Conservation (phyloP, 2,113 vertebrate genomes). For the Australoheros scitulus region DNA sequence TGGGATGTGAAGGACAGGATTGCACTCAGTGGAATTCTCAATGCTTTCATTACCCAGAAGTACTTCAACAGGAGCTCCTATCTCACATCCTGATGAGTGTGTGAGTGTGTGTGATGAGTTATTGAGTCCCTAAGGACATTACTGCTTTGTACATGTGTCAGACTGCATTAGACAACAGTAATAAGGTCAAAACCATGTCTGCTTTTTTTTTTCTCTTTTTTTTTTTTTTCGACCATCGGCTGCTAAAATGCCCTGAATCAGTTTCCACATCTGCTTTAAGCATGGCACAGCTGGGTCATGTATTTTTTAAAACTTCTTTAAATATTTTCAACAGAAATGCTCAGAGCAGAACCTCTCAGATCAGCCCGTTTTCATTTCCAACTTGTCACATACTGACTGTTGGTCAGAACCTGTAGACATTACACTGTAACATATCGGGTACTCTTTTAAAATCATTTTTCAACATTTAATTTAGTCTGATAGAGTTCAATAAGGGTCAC, state of each 20-base stretch:
- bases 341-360: no score
- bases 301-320: neutral
- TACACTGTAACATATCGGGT: no score
- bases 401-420: no score
- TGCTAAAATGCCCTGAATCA: neutral
- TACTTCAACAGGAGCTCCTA: neutral
- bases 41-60: neutral
- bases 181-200: neutral
- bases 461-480: no score
- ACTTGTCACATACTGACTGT: no score
- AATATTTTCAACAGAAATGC: no score
- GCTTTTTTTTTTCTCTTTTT: neutral
- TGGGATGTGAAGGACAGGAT: neutral
- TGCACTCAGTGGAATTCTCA: neutral
- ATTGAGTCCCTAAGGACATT: neutral
- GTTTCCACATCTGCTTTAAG: neutral
- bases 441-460: no score
- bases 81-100: neutral
- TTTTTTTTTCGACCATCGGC: neutral
- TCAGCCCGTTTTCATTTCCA: no score
- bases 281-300: neutral
- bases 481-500: no score
- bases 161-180: neutral
- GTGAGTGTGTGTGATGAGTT: neutral
- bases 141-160: constrained; percentile 7